These are phyloP conservation scores for Drosophila eohydei DNA, from an alignment of 2,888 invertebrate genomes.

Conservation along the genomic window DNA sequence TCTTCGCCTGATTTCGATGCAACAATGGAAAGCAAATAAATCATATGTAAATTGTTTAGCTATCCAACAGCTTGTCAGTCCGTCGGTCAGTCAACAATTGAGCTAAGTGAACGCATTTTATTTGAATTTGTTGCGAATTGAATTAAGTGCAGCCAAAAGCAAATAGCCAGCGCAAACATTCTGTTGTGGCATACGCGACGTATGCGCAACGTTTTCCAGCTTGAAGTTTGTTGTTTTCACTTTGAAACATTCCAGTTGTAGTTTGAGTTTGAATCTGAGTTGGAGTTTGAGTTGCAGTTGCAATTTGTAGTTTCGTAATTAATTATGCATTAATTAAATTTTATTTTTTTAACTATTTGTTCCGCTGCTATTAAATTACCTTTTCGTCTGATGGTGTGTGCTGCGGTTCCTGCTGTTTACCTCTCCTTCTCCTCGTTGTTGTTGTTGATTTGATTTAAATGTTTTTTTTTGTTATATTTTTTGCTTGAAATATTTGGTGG, in stretches of 20 bases:
- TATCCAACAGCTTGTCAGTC: not conserved
- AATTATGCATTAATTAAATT: constrained; percentile 28
- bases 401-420: constrained; percentile 15
- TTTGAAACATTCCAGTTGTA: not conserved
- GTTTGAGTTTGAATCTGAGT: constrained; percentile 28
- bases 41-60: not conserved
- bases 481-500: not conserved
- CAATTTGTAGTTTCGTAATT: constrained; percentile 21
- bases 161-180: constrained; percentile 26
- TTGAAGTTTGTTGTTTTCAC: not conserved
- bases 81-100: not conserved
- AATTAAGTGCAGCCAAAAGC: constrained; percentile 61
- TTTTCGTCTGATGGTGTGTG: constrained; percentile 32
- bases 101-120: not conserved
- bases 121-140: constrained; percentile 46
- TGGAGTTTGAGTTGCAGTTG: constrained; percentile 37
- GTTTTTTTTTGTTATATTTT: constrained; percentile 19
- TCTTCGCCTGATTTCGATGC: not conserved
- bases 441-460: constrained; percentile 12
- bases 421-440: constrained; percentile 16
- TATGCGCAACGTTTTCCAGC: constrained; percentile 24
- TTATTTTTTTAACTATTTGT: not conserved
- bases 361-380: constrained; percentile 51
- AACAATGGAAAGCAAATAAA: not conserved
- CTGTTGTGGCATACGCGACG: constrained; percentile 25